Evolutionary conservation across 2,888 invertebrate genomes (phyloP).

Genomic region (Hoplodrina blanda): DNA sequence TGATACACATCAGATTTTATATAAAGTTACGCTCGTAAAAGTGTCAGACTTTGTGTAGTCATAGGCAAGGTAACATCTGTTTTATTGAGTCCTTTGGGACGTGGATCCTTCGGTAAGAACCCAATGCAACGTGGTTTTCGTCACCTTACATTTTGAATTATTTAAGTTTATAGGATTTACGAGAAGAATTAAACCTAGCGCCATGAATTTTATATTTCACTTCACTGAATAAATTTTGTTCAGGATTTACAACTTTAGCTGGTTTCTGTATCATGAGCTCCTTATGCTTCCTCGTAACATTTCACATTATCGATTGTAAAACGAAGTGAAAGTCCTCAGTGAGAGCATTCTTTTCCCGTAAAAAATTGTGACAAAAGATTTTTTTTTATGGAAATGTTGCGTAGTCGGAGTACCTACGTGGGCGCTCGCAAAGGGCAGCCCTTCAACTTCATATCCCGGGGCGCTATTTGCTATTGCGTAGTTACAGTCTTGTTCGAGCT

Average conservation of each 20-base stretch:
- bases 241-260: constrained; percentile 11
- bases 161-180: constrained; percentile 51
- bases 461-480: constrained; percentile 61
- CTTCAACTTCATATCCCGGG: constrained; percentile 54
- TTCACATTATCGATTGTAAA: constrained; percentile 40
- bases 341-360: constrained; percentile 33
- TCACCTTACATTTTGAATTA: constrained; percentile 55
- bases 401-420: constrained; percentile 39
- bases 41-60: constrained; percentile 57
- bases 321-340: constrained; percentile 48
- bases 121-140: constrained; percentile 56
- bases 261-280: constrained; percentile 1
- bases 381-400: constrained; percentile 56
- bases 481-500: constrained; percentile 57
- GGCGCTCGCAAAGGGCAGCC: constrained; percentile 54
- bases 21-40: constrained; percentile 59
- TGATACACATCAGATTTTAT: constrained; percentile 62
- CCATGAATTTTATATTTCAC: constrained; percentile 41
- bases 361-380: constrained; percentile 53
- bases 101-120: constrained; percentile 42
- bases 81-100: constrained; percentile 59
- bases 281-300: constrained; percentile 10
- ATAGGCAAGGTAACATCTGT: constrained; percentile 62
- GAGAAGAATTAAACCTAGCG: constrained; percentile 48
- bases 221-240: constrained; percentile 31